phyloP scores from a whole-genome alignment of 2,113 vertebrate species.

The Fregata magnificens region DNA sequence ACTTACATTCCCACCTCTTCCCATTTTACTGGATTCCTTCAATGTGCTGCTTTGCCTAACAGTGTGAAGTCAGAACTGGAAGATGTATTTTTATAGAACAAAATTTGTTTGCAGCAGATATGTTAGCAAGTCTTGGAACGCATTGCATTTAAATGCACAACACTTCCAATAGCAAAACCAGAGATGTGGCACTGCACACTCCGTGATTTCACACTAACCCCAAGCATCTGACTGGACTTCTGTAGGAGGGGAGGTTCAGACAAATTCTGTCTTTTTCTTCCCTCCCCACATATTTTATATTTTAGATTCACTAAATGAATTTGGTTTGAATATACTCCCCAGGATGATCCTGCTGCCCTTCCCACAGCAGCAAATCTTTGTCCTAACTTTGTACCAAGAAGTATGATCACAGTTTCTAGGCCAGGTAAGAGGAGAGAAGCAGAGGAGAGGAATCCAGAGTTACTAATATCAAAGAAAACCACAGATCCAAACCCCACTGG shows the following conservation, averaged over 20 bases:
- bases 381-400: neutral
- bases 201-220: neutral
- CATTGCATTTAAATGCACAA: neutral
- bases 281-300: neutral
- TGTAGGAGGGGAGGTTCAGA: neutral
- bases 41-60: neutral
- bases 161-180: neutral
- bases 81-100: neutral
- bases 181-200: neutral
- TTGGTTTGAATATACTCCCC: neutral
- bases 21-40: neutral
- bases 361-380: neutral
- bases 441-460: neutral
- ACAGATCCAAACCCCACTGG: neutral
- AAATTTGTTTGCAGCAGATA: neutral
- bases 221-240: neutral
- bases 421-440: neutral
- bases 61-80: neutral
- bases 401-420: neutral
- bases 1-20: neutral
- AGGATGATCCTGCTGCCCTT: neutral
- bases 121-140: neutral
- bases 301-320: neutral
- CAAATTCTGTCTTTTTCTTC: neutral
- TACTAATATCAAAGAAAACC: neutral